Evolutionary conservation across 30 jellyfish, hydroid and myxozoan species (phyloP).

Genomic region (Aurelia sp.): DNA sequence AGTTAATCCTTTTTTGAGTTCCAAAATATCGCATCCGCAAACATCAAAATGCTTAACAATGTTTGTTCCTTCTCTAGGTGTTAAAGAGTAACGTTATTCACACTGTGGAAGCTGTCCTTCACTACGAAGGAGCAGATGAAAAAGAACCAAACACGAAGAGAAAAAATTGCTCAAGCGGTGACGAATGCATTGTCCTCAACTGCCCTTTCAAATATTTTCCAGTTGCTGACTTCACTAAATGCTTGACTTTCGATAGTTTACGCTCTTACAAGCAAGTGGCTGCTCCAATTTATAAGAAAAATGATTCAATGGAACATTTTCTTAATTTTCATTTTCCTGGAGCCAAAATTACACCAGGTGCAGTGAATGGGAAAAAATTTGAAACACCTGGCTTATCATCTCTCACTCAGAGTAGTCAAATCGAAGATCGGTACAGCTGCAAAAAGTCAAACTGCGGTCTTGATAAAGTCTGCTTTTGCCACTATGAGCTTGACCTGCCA

Average conservation of each 20-base stretch:
- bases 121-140: slow-evolving; percentile 83
- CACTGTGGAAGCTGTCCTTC: slow-evolving; percentile 81
- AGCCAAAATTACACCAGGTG: slow-evolving; percentile 83
- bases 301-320: slow-evolving; percentile 79
- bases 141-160: slow-evolving; percentile 67
- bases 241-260: slow-evolving; percentile 72
- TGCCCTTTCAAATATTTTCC: slow-evolving; percentile 92
- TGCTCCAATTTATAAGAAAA: slow-evolving; percentile 43
- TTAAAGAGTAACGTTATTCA: slow-evolving; percentile 26
- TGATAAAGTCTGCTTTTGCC: slow-evolving; percentile 90
- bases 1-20: too few species aligned
- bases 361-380: slow-evolving; percentile 90
- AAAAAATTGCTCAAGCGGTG: slow-evolving; percentile 51
- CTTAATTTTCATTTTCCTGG: slow-evolving; percentile 94
- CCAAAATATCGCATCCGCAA: too few species aligned
- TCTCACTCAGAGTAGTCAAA: slow-evolving; percentile 76
- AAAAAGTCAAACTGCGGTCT: slow-evolving; percentile 80
- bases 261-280: slow-evolving; percentile 52
- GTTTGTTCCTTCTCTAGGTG: too few species aligned
- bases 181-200: slow-evolving; percentile 74
- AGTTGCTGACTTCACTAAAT: slow-evolving; percentile 22
- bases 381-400: slow-evolving; percentile 87
- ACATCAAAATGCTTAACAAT: too few species aligned
- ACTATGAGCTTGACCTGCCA: slow-evolving; percentile 73
- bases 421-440: slow-evolving; percentile 82